These are phyloP conservation scores for Macrosteles quadrilineatus DNA, from an alignment of 1,140 invertebrate species.

Conservation along the genomic window DNA sequence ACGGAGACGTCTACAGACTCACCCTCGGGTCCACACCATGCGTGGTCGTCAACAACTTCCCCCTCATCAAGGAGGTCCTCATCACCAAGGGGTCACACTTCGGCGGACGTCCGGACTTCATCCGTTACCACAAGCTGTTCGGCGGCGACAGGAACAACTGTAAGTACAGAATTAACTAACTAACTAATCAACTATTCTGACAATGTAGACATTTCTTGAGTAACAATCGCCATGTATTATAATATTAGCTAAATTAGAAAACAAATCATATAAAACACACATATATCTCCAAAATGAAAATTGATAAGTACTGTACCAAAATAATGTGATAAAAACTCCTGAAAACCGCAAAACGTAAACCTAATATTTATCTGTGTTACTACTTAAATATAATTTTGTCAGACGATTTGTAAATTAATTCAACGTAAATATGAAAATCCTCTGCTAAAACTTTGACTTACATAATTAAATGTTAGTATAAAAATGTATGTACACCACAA, in stretches of 20 bases:
- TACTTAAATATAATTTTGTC: too few species aligned
- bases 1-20: constrained; percentile 75
- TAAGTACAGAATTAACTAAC: constrained; percentile 56
- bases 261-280: not conserved
- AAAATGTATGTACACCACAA: too few species aligned
- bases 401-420: too few species aligned
- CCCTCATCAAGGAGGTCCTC: constrained; percentile 74
- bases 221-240: too few species aligned
- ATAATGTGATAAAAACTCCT: too few species aligned
- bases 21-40: constrained; percentile 69
- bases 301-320: too few species aligned
- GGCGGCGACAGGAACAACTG: constrained; percentile 75
- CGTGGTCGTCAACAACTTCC: constrained; percentile 74
- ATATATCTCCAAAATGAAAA: too few species aligned
- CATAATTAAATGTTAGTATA: too few species aligned
- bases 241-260: not conserved
- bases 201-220: not conserved
- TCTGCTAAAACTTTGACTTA: too few species aligned
- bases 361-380: too few species aligned
- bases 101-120: constrained; percentile 77
- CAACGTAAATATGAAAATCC: too few species aligned
- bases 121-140: constrained; percentile 72
- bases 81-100: constrained; percentile 78
- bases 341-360: too few species aligned
- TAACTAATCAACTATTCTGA: constrained; percentile 17